A percentile compares a stretch with the other conserved stretches of the same genome.
Conservation (phyloP, 2,797 vertebrate species). For the Chromis chromis region DNA sequence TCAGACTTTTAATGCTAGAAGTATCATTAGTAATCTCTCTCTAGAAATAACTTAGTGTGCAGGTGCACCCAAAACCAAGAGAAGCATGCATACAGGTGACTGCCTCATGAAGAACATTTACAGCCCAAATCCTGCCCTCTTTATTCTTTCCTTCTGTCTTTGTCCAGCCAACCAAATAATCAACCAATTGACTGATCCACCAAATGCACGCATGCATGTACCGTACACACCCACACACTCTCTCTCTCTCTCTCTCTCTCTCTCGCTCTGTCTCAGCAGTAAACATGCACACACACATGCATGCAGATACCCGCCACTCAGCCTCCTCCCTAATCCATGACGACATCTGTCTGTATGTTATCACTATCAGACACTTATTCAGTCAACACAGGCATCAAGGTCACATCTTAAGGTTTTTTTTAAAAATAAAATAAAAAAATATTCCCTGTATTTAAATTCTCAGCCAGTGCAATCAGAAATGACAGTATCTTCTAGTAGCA, state of each 20-base stretch:
- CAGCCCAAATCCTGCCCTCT: conserved; percentile 24
- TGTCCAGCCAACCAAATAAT: conserved; percentile 65
- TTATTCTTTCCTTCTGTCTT: conserved; percentile 43
- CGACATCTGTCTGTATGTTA: conserved; percentile 18
- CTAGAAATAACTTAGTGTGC: conserved; percentile 6
- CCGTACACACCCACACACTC: conserved; percentile 36
- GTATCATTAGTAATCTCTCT: background rate
- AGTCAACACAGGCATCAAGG: background rate
- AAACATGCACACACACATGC: conserved; percentile 25
- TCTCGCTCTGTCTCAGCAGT: background rate
- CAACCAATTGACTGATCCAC: conserved; percentile 39
- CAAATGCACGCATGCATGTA: conserved; percentile 40
- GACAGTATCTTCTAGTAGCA: background rate
- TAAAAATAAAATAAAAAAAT: background rate
- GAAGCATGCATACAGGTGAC: conserved; percentile 52
- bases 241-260: background rate
- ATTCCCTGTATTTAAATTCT: background rate
- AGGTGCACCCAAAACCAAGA: conserved; percentile 39
- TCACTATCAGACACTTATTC: background rate
- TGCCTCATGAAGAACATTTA: conserved; percentile 10
- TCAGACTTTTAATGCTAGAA: background rate
- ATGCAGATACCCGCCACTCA: conserved; percentile 28
- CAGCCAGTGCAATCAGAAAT: background rate
- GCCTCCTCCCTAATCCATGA: conserved; percentile 45
- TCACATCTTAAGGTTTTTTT: background rate